Base-by-base conservation (phyloP, 2,888 invertebrate species). In the Smittia aterrima region DNA sequence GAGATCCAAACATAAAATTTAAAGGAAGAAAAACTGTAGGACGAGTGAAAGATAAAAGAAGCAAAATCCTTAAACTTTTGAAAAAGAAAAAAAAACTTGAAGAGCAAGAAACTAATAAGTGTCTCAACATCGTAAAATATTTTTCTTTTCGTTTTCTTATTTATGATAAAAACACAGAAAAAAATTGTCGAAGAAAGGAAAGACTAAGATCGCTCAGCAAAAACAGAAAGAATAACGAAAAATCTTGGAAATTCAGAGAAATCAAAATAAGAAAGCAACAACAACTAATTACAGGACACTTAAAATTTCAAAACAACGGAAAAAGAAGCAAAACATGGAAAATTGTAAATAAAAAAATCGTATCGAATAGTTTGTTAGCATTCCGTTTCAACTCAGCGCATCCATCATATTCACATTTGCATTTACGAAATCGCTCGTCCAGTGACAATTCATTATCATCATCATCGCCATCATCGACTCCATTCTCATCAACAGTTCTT, bases 331-430 rank as follows among this genome's bases (percentile, higher is more conserved):
- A 66, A 66, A 68, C 40, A 41, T 40, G 41, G 47, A 47, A 70
- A 70, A 70, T 27, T 70, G 70, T 70, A 70, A 70, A 70, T 70
- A 70, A 70, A 70, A 67, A 70, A 70, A 70, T 53, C 70, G 24
- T 22, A 53, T 24, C 41, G 16, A 22, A 18, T 27, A 27, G 41
- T 18, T 53, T 70, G 9, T 58, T 22, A 20, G 58, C 22, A 4
- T 58, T 58, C 2, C n/a, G n/a, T 20, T 58, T 9, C 20, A 1
- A 24, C 41, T 27, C 4, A 9, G 24, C n/a, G 13, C n/a, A 18
- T 41, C 53, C 70, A 70, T 27, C 53, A 54, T 38, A 13, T 1
- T 27, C 25, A 27, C 20, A 41, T 54, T 54, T 54, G 25, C 70
- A 54, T 70, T 53, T 53, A 53, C 47, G 13, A n/a, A 58, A 6